These are phyloP conservation scores for Cricetomys ansorgei DNA, from an alignment of 2,113 vertebrate species.

Conservation along the genomic window DNA sequence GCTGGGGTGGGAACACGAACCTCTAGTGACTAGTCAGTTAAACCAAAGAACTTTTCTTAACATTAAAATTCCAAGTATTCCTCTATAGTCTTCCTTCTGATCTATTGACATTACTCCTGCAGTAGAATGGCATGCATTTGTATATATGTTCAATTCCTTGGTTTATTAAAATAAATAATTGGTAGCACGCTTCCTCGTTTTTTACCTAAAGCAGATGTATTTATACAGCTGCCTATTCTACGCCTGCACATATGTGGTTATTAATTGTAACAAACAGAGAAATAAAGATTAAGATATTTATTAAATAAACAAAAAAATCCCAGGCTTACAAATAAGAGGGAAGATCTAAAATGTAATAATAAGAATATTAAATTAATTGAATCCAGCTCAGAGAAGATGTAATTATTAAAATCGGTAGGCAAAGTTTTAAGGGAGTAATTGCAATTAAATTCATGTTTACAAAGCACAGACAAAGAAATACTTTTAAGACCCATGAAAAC, in stretches of 20 bases:
- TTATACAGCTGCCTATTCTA: neutral
- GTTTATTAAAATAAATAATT: slow-evolving; percentile 29
- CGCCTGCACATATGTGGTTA: neutral
- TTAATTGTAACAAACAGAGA: neutral
- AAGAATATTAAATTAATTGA: neutral
- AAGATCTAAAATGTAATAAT: neutral
- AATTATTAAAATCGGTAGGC: neutral
- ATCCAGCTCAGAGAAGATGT: neutral
- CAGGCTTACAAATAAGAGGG: neutral
- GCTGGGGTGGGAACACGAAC: too few relatives aligned
- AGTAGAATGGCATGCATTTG: neutral
- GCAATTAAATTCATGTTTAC: neutral
- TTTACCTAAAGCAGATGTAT: neutral
- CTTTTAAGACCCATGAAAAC: neutral
- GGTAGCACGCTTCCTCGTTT: neutral
- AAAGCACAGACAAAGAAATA: neutral
- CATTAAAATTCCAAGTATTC: too few relatives aligned
- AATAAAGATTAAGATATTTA: neutral
- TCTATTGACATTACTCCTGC: neutral
- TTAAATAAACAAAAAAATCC: neutral
- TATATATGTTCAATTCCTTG: neutral
- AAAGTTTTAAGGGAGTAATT: neutral
- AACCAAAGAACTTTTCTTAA: too few relatives aligned
- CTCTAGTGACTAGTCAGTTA: too few relatives aligned
- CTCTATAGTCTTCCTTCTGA: neutral